Conservation (phyloP, 2,797 vertebrate genomes). For the Synaphobranchus kaupii region DNA sequence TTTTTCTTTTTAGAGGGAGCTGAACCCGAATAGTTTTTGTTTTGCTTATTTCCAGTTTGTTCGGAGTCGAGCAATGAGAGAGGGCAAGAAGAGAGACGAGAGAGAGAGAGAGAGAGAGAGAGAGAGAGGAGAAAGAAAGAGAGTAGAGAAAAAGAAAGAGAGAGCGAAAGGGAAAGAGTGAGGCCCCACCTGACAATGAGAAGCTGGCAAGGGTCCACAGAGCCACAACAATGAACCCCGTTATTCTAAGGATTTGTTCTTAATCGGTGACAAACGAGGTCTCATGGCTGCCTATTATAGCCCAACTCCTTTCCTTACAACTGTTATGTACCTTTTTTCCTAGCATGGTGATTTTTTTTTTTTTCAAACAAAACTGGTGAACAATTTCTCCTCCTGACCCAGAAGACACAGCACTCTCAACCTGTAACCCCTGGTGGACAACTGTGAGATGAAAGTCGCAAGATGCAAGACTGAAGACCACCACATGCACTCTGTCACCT, state of each 20-base stretch:
- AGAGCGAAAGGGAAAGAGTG: background rate
- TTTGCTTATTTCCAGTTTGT: constrained; percentile 54
- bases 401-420: background rate
- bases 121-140: background rate
- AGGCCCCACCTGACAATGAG: background rate
- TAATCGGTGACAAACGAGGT: background rate
- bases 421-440: background rate
- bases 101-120: background rate
- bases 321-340: background rate
- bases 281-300: background rate
- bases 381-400: background rate
- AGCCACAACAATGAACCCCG: background rate
- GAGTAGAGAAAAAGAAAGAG: too few relatives aligned
- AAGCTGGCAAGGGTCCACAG: background rate
- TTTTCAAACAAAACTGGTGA: background rate
- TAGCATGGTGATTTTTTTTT: background rate
- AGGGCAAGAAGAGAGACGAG: background rate
- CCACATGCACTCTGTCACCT: too few relatives aligned
- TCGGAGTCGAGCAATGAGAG: constrained; percentile 41
- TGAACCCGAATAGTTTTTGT: constrained; percentile 63
- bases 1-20: constrained; percentile 54
- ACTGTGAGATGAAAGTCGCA: background rate
- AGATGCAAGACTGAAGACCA: background rate
- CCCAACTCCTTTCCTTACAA: background rate
- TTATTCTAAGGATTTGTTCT: background rate